Conservation (phyloP, 1,140 invertebrate genomes). For the Kradibia gibbosae region DNA sequence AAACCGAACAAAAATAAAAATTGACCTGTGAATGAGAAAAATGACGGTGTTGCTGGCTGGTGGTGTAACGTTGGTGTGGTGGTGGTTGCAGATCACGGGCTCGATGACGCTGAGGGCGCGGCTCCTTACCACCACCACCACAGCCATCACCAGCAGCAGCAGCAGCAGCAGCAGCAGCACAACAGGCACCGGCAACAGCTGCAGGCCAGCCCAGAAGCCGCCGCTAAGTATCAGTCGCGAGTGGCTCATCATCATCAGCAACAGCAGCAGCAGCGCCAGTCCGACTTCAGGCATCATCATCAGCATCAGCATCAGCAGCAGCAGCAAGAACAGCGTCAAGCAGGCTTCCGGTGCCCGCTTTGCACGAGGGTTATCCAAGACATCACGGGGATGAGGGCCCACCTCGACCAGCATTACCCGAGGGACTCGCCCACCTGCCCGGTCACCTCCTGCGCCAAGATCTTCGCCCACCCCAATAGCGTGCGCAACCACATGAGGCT, state of each 20-base stretch:
- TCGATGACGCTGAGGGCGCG: constrained; percentile 66
- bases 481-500: constrained; percentile 88
- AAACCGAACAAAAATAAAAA: too few species aligned
- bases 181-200: constrained; percentile 67
- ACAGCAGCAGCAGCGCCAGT: constrained; percentile 54
- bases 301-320: constrained; percentile 52
- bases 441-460: constrained; percentile 80
- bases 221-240: constrained; percentile 68
- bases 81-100: constrained; percentile 73
- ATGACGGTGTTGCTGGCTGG: constrained; percentile 65
- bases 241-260: constrained; percentile 69
- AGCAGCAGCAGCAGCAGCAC: constrained; percentile 72
- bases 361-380: constrained; percentile 78
- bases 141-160: constrained; percentile 70
- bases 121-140: constrained; percentile 70
- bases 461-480: constrained; percentile 86
- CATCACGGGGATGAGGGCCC: constrained; percentile 78
- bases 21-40: background rate
- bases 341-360: constrained; percentile 76
- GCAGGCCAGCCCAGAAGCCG: constrained; percentile 58
- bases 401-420: constrained; percentile 86
- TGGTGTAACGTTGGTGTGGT: constrained; percentile 72
- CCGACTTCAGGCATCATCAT: constrained; percentile 64
- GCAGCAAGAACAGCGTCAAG: constrained; percentile 60
- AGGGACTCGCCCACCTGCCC: constrained; percentile 85